Conservation (phyloP, 2,888 invertebrate genomes). For the Euspilapteryx auroguttella region DNA sequence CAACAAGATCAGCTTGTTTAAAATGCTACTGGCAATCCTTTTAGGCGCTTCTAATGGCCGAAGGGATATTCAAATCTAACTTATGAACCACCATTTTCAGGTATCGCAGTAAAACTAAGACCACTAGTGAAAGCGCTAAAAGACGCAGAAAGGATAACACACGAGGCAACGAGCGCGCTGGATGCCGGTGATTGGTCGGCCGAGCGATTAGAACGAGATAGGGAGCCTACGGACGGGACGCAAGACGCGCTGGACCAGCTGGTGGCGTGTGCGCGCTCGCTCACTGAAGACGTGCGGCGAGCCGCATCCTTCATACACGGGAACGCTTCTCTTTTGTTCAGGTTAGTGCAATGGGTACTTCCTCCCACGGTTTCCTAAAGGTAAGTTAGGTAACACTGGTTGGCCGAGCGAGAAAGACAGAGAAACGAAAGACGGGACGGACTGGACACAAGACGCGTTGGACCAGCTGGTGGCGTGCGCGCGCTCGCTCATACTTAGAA, state of each 20-base stretch:
- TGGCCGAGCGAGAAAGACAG: conserved; percentile 75
- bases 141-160: conserved; percentile 78
- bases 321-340: conserved; percentile 78
- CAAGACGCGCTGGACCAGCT: conserved; percentile 88
- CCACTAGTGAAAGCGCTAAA: conserved; percentile 79
- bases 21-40: no score
- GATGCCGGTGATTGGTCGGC: conserved; percentile 81
- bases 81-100: no score
- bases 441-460: conserved; percentile 75
- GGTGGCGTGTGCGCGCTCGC: conserved; percentile 81
- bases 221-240: conserved; percentile 58
- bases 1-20: no score
- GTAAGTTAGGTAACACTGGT: conserved; percentile 72
- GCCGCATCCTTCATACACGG: conserved; percentile 90
- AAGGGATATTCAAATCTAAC: no score
- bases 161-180: conserved; percentile 73
- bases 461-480: conserved; percentile 89
- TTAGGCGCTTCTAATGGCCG: no score
- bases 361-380: no score
- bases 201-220: conserved; percentile 59
- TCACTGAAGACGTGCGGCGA: conserved; percentile 87
- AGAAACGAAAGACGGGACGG: conserved; percentile 48
- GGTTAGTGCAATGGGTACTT: conserved; percentile 24
- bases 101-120: conserved; percentile 71
- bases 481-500: conserved; percentile 80